These are phyloP conservation scores for Tarsius wallacei DNA, from an alignment of 2,797 vertebrate species.

Conservation along the genomic window DNA sequence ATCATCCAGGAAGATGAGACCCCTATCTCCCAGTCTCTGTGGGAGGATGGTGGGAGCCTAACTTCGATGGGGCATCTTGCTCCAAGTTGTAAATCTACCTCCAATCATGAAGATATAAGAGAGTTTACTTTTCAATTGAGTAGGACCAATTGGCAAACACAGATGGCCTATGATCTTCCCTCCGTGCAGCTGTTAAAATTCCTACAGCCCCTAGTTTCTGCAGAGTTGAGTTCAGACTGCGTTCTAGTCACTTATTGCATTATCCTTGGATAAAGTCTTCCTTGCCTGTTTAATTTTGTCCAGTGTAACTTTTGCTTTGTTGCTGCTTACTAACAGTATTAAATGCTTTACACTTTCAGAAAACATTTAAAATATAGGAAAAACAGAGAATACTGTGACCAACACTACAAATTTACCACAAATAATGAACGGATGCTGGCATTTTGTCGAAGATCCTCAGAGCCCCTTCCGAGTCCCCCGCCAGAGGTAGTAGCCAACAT, in stretches of 20 bases:
- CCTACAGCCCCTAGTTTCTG: not conserved
- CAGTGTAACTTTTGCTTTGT: not conserved
- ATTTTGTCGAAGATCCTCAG: no score
- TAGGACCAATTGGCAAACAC: not conserved
- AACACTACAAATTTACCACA: no score
- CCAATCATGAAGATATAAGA: not conserved
- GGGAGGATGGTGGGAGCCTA: not conserved
- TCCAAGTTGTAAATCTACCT: not conserved
- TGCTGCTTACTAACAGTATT: not conserved
- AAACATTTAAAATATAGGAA: not conserved
- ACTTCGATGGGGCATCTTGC: not conserved
- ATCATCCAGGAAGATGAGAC: not conserved
- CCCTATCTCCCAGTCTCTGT: not conserved
- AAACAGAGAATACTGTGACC: not conserved
- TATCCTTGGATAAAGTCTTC: not conserved
- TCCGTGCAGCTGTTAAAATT: not conserved
- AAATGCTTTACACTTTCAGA: not conserved
- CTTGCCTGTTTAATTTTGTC: not conserved
- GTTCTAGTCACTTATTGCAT: not conserved
- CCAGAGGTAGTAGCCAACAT: no score
- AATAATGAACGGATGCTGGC: not conserved
- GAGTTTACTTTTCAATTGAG: not conserved
- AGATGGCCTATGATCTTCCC: not conserved
- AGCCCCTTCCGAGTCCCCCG: not conserved
- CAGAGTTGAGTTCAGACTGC: not conserved